Evolutionary conservation across 2,113 vertebrate species (phyloP), one percentile per base, ranked within the genome.

Genomic region (Carlito syrichta): DNA sequence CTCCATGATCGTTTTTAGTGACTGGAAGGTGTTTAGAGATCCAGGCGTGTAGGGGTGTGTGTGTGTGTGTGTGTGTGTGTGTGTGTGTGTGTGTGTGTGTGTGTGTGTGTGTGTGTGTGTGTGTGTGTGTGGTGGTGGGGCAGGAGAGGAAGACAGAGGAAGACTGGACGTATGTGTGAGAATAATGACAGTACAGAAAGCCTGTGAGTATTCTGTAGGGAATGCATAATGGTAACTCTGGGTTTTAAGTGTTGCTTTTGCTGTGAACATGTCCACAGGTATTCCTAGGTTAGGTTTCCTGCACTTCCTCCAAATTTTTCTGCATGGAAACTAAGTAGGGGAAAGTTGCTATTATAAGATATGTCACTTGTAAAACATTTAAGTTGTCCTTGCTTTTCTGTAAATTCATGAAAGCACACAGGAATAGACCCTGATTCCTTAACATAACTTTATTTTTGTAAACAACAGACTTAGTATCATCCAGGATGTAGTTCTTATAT

Each of bases 1-100:
- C 85, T 91, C 52, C 17, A 12, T 69, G 93, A 86, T 40, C 32
- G 12, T 66, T 96, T 97, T 23, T 77, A 69, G 82, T 62, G 91
- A 86, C 7, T 83, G 54, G 25, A 73, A 89, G 52, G 45, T 79
- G 45, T 85, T 96, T 88, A 50, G 68, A 9, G 62, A 93, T 74
- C 58, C 82, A 78, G 91, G 58, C 76, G 16, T 66, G 56, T n/a
- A 14, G 12, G 40, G 3, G 6, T 13, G 30, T 63, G 4, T 25
- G 13, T 32, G 74, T 8, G n/a, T n/a, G n/a, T n/a, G n/a, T n/a
- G n/a, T n/a, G n/a, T n/a, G n/a, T n/a, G n/a, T n/a, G n/a, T n/a
- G n/a, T n/a, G n/a, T n/a, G n/a, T n/a, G n/a, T n/a, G n/a, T n/a
- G n/a, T n/a, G n/a, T n/a, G n/a, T n/a, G n/a, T n/a, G n/a, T n/a